phyloP scores from a whole-genome alignment of 2,888 invertebrate species.

The Ectemnius lituratus region DNA sequence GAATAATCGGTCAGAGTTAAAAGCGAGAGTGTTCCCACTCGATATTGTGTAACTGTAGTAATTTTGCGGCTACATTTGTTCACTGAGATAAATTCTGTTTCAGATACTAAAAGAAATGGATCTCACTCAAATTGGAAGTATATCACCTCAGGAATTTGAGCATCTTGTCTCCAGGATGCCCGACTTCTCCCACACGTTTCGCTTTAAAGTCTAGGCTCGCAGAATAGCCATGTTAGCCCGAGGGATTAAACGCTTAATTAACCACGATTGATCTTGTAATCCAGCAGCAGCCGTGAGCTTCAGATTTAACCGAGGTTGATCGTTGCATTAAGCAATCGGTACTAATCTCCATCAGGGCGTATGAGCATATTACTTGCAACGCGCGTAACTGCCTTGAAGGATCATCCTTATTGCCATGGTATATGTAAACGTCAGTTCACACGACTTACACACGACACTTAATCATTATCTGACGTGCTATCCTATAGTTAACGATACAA shows the following conservation, averaged over 20 bases:
- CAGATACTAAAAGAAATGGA: conserved; percentile 83
- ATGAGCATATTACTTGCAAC: background rate
- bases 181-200: conserved; percentile 82
- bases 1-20: too few species aligned
- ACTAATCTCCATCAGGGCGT: conserved; percentile 4
- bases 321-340: conserved; percentile 8
- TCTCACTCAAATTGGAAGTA: conserved; percentile 80
- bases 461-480: background rate
- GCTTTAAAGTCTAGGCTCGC: conserved; percentile 77
- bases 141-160: conserved; percentile 82
- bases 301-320: conserved; percentile 6
- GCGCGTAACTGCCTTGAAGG: background rate
- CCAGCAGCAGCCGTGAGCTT: background rate
- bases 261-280: conserved; percentile 4
- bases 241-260: conserved; percentile 1
- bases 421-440: background rate
- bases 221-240: background rate
- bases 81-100: too few species aligned
- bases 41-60: too few species aligned
- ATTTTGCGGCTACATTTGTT: too few species aligned
- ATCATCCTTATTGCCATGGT: background rate
- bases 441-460: background rate
- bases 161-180: conserved; percentile 82
- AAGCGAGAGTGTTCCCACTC: too few species aligned
- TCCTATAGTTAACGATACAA: background rate